Base-by-base conservation (phyloP, 2,888 invertebrate genomes). In the Cephus runcator region DNA sequence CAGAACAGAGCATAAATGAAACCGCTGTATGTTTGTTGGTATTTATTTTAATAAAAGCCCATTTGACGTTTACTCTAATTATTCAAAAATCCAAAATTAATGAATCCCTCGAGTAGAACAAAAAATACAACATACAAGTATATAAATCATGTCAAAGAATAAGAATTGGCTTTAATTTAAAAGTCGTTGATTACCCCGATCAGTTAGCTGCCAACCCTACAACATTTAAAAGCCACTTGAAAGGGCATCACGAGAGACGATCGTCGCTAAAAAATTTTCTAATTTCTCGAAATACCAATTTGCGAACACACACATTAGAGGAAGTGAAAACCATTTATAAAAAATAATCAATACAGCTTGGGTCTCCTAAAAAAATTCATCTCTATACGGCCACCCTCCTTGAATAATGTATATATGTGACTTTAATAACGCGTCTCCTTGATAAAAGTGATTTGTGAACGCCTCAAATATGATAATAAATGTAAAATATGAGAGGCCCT, bases 401-500 rank as follows among this genome's bases (percentile, higher is more conserved):
- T 23, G 40, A 56, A 56, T 56, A 56, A 15, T 9, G 40, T 56
- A 56, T 56, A 74, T 79, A 76, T 79, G 77, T 78, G 84, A 68
- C 79, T 80, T 86, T 86, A 83, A 83, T 85, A 84, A 81, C 77
- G 77, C 73, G 69, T 75, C 34, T 33, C 75, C 80, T 81, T 81
- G 84, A 84, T 84, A 83, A 85, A 86, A 78, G 86, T 87, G 86
- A 88, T 88, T 89, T 85, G 88, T 85, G 87, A 87, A 88, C 83
- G 85, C 83, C 86, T 85, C 85, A 86, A 88, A 88, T 90, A 89
- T 89, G 90, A 90, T 91, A 90, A 91, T 90, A 90, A 89, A 88
- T 85, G 89, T 88, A 87, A 88, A 90, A 90, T 88, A 87, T 86
- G 87, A 83, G 80, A 79, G 85, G 83, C 83, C 83, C 84, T 84